A percentile compares a stretch with the other conserved stretches of the same genome.
Evolutionary conservation across 2,113 vertebrate genomes (phyloP).

Genomic region (Callithrix jacchus): DNA sequence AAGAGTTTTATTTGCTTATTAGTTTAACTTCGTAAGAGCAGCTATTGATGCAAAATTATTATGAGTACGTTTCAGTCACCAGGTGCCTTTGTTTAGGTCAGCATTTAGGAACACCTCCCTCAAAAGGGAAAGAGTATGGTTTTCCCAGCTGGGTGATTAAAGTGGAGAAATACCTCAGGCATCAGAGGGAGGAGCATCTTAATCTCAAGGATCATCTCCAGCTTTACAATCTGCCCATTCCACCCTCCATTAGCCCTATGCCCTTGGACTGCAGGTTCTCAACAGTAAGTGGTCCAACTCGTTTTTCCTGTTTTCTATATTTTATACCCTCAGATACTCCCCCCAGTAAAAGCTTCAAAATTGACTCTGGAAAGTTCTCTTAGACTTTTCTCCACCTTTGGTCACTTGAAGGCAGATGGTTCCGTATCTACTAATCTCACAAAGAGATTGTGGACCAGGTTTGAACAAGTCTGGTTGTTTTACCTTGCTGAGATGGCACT

Average conservation of each 20-base stretch:
- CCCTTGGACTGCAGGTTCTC: neutral
- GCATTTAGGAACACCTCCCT: neutral
- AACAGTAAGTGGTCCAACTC: conserved; percentile 33
- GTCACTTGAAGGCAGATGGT: neutral
- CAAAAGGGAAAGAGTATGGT: neutral
- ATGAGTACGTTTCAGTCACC: neutral
- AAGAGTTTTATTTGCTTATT: neutral
- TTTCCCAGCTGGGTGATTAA: neutral
- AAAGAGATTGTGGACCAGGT: neutral
- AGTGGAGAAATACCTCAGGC: neutral
- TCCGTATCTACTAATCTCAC: neutral
- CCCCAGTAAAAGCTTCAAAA: conserved; percentile 25
- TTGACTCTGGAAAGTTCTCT: neutral
- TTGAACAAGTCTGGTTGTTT: neutral
- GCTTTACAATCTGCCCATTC: conserved; percentile 11
- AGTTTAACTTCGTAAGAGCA: neutral
- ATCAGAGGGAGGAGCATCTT: neutral
- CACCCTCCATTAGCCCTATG: neutral
- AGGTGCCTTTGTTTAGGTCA: neutral
- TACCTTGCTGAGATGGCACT: neutral
- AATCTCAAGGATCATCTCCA: conserved; percentile 57
- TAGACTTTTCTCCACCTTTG: neutral
- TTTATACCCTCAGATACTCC: conserved; percentile 41
- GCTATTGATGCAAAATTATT: neutral
- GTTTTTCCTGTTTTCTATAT: conserved; percentile 73